Conservation (phyloP, 37 sponge, comb jelly and placozoan species). For the Trichoplax adhaerens region DNA sequence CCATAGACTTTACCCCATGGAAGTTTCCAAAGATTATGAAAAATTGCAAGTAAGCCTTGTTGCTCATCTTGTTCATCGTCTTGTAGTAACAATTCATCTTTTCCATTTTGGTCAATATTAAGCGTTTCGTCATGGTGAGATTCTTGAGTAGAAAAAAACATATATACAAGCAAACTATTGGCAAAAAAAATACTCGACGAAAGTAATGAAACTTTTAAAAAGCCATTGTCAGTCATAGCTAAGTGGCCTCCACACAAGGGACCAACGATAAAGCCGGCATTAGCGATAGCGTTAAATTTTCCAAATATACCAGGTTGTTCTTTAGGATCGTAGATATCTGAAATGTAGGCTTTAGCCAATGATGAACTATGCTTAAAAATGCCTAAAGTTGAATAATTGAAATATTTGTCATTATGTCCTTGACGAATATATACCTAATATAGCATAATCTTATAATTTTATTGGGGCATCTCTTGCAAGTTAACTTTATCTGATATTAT, state of each 20-base stretch:
- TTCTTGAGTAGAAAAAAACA: too few relatives aligned
- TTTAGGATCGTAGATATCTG: constrained; percentile 21
- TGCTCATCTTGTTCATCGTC: background rate
- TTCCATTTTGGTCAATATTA: background rate
- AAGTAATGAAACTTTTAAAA: background rate
- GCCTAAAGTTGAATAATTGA: constrained; percentile 19
- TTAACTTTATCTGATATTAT: background rate
- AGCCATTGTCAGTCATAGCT: background rate
- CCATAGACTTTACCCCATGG: constrained; percentile 11
- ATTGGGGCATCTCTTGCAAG: background rate
- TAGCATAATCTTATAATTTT: background rate
- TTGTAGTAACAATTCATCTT: background rate
- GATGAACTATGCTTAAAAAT: constrained; percentile 46
- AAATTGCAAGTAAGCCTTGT: background rate
- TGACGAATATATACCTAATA: background rate
- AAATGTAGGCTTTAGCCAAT: constrained; percentile 27
- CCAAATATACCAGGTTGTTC: constrained; percentile 29
- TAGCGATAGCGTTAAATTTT: constrained; percentile 28
- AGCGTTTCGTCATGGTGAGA: too few relatives aligned
- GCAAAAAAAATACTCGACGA: background rate
- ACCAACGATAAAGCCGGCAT: constrained; percentile 51
- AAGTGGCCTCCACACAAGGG: constrained; percentile 42
- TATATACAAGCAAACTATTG: too few relatives aligned
- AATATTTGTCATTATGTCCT: background rate
- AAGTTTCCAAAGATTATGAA: too few relatives aligned